Base-by-base conservation (phyloP, 2,888 invertebrate genomes). In the Chaetogeoica ovagalla region DNA sequence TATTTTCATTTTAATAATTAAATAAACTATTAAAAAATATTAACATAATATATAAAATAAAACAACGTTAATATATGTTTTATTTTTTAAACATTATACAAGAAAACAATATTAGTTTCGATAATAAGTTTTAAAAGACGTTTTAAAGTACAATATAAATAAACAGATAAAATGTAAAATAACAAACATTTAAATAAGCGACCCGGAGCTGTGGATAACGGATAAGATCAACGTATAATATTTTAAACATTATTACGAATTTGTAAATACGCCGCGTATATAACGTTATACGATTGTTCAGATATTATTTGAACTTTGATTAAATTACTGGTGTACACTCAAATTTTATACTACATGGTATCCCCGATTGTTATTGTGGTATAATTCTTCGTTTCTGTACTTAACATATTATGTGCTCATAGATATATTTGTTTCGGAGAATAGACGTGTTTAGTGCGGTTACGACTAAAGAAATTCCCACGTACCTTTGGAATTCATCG, bases 241-340 rank as follows among this genome's bases (percentile, higher is more conserved):
- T 9, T 9, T 48, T 13, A 55, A 23, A 52, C 48, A 9, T 66
- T 8, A 9, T 66, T 3, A 66, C n/a, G 21, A 13, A 66, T 43
- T 43, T 13, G 5, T 7, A 21, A 21, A 43, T 15, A 52, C 6
- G 23, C 21, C 19, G 21, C 30, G 4, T 30, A 48, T 23, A 68
- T 48, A 43, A 17, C 11, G 11, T 15, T 52, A 23, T 52, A 30
- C 30, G 23, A 52, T 11, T 15, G 37, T 63, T 73, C 13, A 52
- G 62, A 52, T 37, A 73, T 73, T 37, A 73, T 73, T 73, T 73
- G 73, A 52, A 73, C 63, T 63, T 73, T 30, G 52, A 73, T 43
- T 52, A n/a, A 52, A 52, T 7, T 63, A 48, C 60, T 23, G 13
- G 48, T 62, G 52, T 48, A 39, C 30, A 21, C 11, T 13, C 55